A percentile compares a stretch with the other conserved stretches of the same genome.
These are phyloP conservation scores for Germaria angustata DNA, from an alignment of 2,888 invertebrate species.

Conservation along the genomic window DNA sequence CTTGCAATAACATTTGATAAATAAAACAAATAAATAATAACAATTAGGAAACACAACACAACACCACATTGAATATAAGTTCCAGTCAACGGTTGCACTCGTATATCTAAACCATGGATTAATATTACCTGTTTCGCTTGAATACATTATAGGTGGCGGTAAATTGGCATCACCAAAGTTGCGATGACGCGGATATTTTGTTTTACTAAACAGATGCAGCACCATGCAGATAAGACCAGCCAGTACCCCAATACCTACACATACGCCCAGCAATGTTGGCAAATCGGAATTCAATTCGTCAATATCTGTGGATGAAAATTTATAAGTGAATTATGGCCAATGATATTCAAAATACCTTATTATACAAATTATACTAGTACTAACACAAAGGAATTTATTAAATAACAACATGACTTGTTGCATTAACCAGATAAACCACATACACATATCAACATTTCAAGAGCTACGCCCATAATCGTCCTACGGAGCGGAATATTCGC, in stretches of 20 bases:
- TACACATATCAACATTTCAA: no score
- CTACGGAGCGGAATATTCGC: no score
- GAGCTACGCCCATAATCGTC: no score
- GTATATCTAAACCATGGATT: not conserved
- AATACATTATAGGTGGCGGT: constrained; percentile 91
- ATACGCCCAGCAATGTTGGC: constrained; percentile 91
- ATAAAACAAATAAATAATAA: constrained; percentile 1
- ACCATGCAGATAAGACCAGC: constrained; percentile 94
- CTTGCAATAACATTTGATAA: not conserved
- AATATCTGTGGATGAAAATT: constrained; percentile 82
- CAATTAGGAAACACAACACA: constrained; percentile 22
- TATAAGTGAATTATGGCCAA: no score
- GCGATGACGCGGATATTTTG: constrained; percentile 84
- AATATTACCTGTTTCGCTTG: constrained; percentile 88
- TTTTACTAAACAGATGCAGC: constrained; percentile 88
- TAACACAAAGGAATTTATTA: not conserved
- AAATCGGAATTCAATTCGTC: constrained; percentile 91
- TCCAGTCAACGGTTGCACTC: not conserved
- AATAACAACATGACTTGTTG: not conserved
- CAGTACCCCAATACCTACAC: constrained; percentile 91
- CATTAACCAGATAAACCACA: no score
- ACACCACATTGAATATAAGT: constrained; percentile 25
- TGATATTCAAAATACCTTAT: no score
- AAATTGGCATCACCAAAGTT: constrained; percentile 91
- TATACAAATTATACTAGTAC: not conserved